These are phyloP conservation scores for Lota lota DNA, from an alignment of 2,113 vertebrate genomes.

Conservation along the genomic window DNA sequence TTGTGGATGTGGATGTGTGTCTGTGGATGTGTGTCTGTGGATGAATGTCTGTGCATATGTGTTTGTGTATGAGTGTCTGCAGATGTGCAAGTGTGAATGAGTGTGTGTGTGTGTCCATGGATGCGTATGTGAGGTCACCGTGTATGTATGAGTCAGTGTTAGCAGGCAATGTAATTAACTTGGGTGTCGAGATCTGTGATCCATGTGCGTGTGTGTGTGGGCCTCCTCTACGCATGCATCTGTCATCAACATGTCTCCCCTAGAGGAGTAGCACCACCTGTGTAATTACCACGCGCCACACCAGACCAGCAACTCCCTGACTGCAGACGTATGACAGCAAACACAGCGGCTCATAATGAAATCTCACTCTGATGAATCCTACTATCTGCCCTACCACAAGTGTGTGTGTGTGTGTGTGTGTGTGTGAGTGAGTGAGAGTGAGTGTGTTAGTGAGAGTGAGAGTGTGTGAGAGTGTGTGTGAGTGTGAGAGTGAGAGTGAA, in stretches of 20 bases:
- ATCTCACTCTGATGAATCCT: background rate
- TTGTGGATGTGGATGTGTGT: too few species aligned
- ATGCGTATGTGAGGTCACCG: background rate
- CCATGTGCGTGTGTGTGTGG: background rate
- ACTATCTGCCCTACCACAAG: background rate
- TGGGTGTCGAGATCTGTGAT: background rate
- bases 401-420: background rate
- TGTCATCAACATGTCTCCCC: background rate
- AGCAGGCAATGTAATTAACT: background rate
- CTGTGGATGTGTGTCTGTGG: background rate
- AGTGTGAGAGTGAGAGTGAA: background rate
- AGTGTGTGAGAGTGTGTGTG: constrained; percentile 11
- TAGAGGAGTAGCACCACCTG: background rate
- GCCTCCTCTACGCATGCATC: background rate
- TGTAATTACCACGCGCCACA: background rate
- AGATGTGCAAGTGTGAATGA: background rate
- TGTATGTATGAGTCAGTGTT: background rate
- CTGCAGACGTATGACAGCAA: too few species aligned
- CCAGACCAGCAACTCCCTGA: too few species aligned
- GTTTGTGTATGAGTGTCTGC: background rate
- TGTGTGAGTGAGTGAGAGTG: background rate
- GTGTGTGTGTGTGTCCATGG: background rate
- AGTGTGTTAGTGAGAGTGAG: background rate
- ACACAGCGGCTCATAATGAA: too few species aligned
- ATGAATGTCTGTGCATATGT: background rate